phyloP scores from a whole-genome alignment of 2,113 vertebrate genomes.

The Labrus mixtus region DNA sequence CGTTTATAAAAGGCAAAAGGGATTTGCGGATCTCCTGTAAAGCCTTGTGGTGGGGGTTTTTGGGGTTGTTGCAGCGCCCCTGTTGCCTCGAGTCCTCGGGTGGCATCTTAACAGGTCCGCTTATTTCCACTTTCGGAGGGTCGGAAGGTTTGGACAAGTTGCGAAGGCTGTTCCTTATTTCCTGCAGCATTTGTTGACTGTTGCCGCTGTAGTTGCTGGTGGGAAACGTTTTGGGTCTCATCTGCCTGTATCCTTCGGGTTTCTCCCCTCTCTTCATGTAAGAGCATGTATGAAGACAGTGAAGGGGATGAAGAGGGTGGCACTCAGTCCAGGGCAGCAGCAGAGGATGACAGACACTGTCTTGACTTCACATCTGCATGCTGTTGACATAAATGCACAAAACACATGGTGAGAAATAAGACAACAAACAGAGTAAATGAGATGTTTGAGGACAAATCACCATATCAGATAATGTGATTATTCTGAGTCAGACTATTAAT shows the following conservation, averaged over 20 bases:
- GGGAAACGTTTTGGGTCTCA: slow-evolving; percentile 99
- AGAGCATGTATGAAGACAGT: slow-evolving; percentile 87
- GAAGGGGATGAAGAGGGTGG: slow-evolving; percentile 78
- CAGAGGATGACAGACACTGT: slow-evolving; percentile 13
- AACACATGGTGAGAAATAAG: background rate
- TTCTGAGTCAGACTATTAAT: background rate
- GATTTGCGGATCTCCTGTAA: slow-evolving; percentile 96
- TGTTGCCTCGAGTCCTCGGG: slow-evolving; percentile 90
- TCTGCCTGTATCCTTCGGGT: slow-evolving; percentile 97
- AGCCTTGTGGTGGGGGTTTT: slow-evolving; percentile 92
- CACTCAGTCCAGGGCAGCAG: slow-evolving; percentile 55
- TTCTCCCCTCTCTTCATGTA: slow-evolving; percentile 99
- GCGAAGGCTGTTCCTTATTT: slow-evolving; percentile 96
- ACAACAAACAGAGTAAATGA: slow-evolving; percentile 14
- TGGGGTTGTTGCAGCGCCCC: slow-evolving; percentile 88
- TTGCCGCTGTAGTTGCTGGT: slow-evolving; percentile 94
- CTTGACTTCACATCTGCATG: slow-evolving; percentile 67
- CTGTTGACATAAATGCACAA: slow-evolving; percentile 27
- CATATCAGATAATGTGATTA: background rate
- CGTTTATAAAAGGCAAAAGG: slow-evolving; percentile 92
- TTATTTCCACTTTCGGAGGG: slow-evolving; percentile 86
- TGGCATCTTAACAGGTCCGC: slow-evolving; percentile 82
- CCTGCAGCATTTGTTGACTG: slow-evolving; percentile 97
- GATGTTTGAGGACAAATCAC: background rate
- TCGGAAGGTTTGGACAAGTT: slow-evolving; percentile 94